Base-by-base conservation (phyloP, 2,888 invertebrate genomes). In the Polymixis flavicincta region DNA sequence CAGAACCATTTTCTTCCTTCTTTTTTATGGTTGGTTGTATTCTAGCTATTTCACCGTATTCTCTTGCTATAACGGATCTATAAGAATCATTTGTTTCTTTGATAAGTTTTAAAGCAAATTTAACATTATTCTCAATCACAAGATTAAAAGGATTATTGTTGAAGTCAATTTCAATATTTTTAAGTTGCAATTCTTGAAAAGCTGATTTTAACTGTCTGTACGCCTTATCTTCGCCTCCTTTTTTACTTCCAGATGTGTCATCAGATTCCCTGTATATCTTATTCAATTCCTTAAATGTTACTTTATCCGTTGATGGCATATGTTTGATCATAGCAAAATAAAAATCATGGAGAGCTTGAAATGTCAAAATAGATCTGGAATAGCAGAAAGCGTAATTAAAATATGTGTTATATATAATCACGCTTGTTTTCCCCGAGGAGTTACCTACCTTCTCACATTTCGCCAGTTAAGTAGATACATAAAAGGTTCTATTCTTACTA, bases 321-420 rank as follows among this genome's bases (percentile, higher is more conserved):
- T 87, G 89, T 84, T 94, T 96, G 59, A 97, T 92, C 90, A 95
- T 93, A 22, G 96, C 85, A 67, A 92, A 93, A 73, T 95, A 94
- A 84, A 96, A 96, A 81, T 97, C 96, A 69, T 95, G 95, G 3
- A 97, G 89, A n/a, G 93, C 88, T 93, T 97, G 96, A 83, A 92
- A 95, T 11, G 96, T 94, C 78, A 96, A 89, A 52, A 93, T 85
- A 22, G 93, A 93, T 83, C 96, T 96, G 92, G 82, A 95, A 95
- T 78, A 71, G 28, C 32, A 68, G 83, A 76, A 63, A 48, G 57
- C 32, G 67, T 73, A 59, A 61, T 59, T 61, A n/a, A 61, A 61
- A 61, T 45, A 72, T 64, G 94, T 70, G 19, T 45, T 45, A n/a
- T 1, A 64, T 64, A 19, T 32, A 45, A 71, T 57, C 25, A 7